Evolutionary conservation across 2,797 vertebrate species (phyloP).

Genomic region (Ptychobarbus kaznakovi): DNA sequence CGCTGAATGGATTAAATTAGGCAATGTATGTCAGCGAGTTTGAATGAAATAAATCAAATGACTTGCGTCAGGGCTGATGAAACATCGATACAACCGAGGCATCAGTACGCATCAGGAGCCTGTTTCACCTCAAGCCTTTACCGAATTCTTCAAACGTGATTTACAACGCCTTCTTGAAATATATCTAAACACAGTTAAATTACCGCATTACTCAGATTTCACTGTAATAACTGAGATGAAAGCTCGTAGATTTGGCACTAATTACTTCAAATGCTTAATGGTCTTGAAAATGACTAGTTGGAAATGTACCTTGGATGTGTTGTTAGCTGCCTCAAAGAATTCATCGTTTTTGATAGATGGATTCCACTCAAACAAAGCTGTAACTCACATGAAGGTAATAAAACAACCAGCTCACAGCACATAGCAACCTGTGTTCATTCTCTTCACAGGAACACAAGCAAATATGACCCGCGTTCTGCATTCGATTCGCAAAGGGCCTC

Average conservation of each 20-base stretch:
- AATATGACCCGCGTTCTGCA: neutral
- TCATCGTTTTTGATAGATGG: constrained; percentile 87
- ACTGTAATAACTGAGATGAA: constrained; percentile 79
- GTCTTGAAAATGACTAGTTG: constrained; percentile 91
- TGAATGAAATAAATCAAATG: constrained; percentile 90
- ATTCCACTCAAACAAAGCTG: constrained; percentile 52
- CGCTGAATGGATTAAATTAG: constrained; percentile 71
- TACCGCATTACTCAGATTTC: constrained; percentile 89
- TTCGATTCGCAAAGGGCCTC: constrained; percentile 19
- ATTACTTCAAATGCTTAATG: constrained; percentile 90
- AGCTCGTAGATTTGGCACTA: constrained; percentile 80
- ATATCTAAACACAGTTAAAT: constrained; percentile 89
- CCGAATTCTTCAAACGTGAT: constrained; percentile 79
- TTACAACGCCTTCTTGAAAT: constrained; percentile 87
- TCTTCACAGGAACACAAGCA: constrained; percentile 16
- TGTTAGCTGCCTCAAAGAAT: constrained; percentile 88
- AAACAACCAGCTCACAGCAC: constrained; percentile 1
- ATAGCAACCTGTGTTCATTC: constrained; percentile 17
- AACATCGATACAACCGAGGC: constrained; percentile 89
- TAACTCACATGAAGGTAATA: constrained; percentile 18
- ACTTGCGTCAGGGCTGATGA: constrained; percentile 90
- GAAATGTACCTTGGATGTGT: constrained; percentile 92
- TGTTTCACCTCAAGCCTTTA: constrained; percentile 68
- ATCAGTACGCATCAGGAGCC: constrained; percentile 69
- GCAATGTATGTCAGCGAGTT: constrained; percentile 82